phyloP scores from a whole-genome alignment of 2,888 invertebrate genomes.

The Spisula subtruncata region DNA sequence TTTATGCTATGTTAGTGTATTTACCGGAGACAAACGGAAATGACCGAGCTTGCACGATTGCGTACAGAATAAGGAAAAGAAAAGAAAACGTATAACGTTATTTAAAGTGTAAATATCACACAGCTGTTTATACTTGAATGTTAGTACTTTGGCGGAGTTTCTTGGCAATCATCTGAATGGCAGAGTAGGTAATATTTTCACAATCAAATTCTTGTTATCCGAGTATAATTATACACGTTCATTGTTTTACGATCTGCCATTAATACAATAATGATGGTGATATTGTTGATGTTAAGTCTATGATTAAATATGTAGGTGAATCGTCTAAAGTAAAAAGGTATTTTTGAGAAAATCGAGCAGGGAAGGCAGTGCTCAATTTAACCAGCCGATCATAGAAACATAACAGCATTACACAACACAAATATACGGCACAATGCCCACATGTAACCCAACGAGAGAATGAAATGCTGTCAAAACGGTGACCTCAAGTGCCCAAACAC shows the following conservation, averaged over 20 bases:
- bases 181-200: neutral
- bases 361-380: too few relatives aligned
- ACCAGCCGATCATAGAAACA: too few relatives aligned
- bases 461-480: too few relatives aligned
- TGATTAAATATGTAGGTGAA: neutral
- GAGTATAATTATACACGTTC: neutral
- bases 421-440: too few relatives aligned
- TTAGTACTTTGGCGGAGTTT: neutral
- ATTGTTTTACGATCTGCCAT: neutral
- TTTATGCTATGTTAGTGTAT: too few relatives aligned
- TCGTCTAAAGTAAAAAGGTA: too few relatives aligned
- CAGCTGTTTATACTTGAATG: constrained; percentile 5
- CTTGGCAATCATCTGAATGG: neutral
- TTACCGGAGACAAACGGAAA: too few relatives aligned
- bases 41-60: neutral
- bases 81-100: too few relatives aligned
- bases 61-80: neutral
- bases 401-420: too few relatives aligned
- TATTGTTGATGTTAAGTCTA: neutral
- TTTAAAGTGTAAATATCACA: neutral
- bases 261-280: neutral
- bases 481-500: too few relatives aligned
- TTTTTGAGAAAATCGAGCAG: too few relatives aligned
- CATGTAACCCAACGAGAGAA: too few relatives aligned
- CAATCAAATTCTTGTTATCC: constrained; percentile 8